Conservation (phyloP, 1,140 invertebrate species). For the Drosophila sp. region DNA sequence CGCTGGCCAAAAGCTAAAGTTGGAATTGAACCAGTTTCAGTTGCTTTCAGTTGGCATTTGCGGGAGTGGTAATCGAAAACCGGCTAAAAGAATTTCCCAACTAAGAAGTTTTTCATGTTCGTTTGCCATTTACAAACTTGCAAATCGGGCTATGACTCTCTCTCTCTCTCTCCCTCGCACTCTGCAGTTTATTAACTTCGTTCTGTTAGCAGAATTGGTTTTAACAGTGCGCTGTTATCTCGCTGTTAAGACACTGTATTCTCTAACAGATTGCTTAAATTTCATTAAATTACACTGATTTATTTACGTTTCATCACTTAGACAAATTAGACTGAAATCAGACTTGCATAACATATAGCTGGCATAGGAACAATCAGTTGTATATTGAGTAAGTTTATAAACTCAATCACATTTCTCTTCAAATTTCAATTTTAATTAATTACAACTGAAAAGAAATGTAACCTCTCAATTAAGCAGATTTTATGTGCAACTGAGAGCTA, state of each 20-base stretch:
- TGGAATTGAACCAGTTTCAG: conserved; percentile 73
- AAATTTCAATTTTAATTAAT: too few species aligned
- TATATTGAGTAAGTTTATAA: too few species aligned
- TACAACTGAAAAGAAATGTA: too few species aligned
- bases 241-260: neutral
- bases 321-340: too few species aligned
- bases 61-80: conserved; percentile 75
- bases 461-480: too few species aligned
- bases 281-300: too few species aligned
- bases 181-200: neutral
- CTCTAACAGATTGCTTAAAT: too few species aligned
- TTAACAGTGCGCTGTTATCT: neutral
- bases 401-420: too few species aligned
- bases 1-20: conserved; percentile 8
- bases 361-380: too few species aligned
- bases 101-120: conserved; percentile 76
- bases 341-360: too few species aligned
- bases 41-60: conserved; percentile 27
- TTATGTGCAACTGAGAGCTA: too few species aligned
- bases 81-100: conserved; percentile 71
- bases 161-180: neutral
- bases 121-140: conserved; percentile 62
- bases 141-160: conserved; percentile 6
- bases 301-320: too few species aligned
- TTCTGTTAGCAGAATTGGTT: neutral